A percentile compares a stretch with the other conserved stretches of the same genome.
Conservation (phyloP, 2,113 vertebrate species). For the Gasterosteus aculeatus region DNA sequence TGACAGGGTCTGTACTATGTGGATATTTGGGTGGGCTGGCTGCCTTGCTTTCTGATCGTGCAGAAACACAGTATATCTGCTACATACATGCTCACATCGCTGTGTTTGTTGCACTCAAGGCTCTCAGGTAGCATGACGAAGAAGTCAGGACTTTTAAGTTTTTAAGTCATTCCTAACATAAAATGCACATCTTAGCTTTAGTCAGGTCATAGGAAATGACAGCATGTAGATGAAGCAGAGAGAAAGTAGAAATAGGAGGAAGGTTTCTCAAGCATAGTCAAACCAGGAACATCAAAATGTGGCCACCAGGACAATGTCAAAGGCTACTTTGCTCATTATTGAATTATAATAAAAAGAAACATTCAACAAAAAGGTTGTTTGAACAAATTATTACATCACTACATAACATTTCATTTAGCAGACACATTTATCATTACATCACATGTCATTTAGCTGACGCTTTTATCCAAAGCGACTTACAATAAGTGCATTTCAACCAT, state of each 20-base stretch:
- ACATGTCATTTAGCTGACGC: too few relatives aligned
- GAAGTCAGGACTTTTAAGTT: neutral
- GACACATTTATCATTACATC: too few relatives aligned
- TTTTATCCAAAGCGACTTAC: too few relatives aligned
- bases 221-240: neutral
- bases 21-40: conserved; percentile 40
- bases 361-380: neutral
- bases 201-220: neutral
- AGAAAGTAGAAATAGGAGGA: neutral
- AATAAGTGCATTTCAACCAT: too few relatives aligned
- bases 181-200: neutral
- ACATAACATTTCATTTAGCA: too few relatives aligned
- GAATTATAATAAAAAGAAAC: neutral
- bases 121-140: neutral
- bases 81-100: neutral
- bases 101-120: neutral
- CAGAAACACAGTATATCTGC: neutral
- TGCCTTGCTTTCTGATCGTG: neutral
- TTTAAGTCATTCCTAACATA: neutral
- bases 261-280: neutral
- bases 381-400: neutral
- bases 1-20: conserved; percentile 4
- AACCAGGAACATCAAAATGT: neutral
- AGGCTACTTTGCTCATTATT: neutral
- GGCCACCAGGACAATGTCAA: too few relatives aligned